Percentiles rank a stretch among this genome's conserved stretches.
Conservation (phyloP, 92 coral and sea anemone species). For the Blastomussa wellsi region DNA sequence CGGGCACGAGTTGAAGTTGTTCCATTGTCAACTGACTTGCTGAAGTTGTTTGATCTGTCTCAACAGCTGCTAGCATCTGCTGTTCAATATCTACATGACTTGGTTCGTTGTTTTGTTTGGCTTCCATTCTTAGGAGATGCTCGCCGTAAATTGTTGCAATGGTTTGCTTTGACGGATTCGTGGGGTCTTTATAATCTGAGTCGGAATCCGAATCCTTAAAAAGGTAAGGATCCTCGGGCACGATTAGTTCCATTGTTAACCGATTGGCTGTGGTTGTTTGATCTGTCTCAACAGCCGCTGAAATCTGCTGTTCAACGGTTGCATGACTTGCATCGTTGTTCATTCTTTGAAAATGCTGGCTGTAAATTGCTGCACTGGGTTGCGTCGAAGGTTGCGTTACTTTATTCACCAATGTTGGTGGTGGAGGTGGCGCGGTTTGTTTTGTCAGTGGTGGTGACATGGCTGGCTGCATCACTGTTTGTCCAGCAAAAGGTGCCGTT, state of each 20-base stretch:
- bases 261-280: too few relatives aligned
- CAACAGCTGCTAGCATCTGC: not conserved
- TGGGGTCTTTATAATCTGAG: too few relatives aligned
- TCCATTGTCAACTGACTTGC: not conserved
- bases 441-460: too few relatives aligned
- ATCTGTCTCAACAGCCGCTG: too few relatives aligned
- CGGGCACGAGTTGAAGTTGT: not conserved
- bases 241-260: too few relatives aligned
- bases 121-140: not conserved
- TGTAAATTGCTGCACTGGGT: not conserved
- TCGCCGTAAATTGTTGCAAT: not conserved
- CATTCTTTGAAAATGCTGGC: too few relatives aligned
- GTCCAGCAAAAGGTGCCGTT: not conserved
- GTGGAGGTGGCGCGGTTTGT: not conserved
- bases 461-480: not conserved
- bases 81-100: not conserved
- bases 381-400: not conserved
- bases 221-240: not conserved
- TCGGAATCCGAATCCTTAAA: not conserved
- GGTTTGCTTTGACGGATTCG: not conserved
- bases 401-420: not conserved
- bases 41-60: not conserved
- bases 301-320: too few relatives aligned
- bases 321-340: too few relatives aligned
- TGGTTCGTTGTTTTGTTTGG: not conserved